A percentile compares a stretch with the other conserved stretches of the same genome.
These are phyloP conservation scores for Lepisosteus oculatus DNA, from an alignment of 2,113 vertebrate species.

Conservation along the genomic window DNA sequence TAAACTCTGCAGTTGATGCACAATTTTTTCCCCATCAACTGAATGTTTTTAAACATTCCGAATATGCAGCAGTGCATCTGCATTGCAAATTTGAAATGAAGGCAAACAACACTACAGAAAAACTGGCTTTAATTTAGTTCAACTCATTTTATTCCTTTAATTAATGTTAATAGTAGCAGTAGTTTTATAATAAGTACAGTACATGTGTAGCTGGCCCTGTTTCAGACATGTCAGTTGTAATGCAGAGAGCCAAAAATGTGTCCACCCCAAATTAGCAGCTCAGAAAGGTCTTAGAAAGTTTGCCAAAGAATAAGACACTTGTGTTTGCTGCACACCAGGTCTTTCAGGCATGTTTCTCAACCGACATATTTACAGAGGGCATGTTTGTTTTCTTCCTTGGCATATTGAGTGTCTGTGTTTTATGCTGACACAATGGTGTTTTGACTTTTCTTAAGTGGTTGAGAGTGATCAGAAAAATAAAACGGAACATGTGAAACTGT, in stretches of 20 bases:
- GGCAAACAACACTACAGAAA: no score
- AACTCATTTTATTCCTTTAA: no score
- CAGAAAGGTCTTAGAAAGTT: conserved; percentile 30
- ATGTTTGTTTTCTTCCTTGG: conserved; percentile 36
- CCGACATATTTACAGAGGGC: conserved; percentile 50
- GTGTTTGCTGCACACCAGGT: conserved; percentile 10
- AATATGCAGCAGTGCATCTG: no score
- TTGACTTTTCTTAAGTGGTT: conserved; percentile 33
- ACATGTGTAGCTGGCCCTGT: conserved; percentile 2
- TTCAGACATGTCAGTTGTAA: conserved; percentile 1
- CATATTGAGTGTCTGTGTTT: conserved; percentile 35
- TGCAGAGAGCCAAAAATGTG: conserved; percentile 20
- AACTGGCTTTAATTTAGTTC: no score
- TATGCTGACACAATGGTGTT: conserved; percentile 34
- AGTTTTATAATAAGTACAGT: no score
- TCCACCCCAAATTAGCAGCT: conserved; percentile 17
- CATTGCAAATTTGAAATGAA: no score
- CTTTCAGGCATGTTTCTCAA: conserved; percentile 36
- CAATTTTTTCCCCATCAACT: no score
- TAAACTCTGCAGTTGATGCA: no score
- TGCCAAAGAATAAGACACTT: conserved; percentile 40
- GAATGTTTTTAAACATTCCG: no score
- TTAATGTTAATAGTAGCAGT: no score
- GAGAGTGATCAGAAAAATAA: conserved; percentile 24
- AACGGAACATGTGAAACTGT: conserved; percentile 7